These are phyloP conservation scores for Lasioglossum albipes DNA, from an alignment of 1,140 invertebrate species.

Conservation along the genomic window DNA sequence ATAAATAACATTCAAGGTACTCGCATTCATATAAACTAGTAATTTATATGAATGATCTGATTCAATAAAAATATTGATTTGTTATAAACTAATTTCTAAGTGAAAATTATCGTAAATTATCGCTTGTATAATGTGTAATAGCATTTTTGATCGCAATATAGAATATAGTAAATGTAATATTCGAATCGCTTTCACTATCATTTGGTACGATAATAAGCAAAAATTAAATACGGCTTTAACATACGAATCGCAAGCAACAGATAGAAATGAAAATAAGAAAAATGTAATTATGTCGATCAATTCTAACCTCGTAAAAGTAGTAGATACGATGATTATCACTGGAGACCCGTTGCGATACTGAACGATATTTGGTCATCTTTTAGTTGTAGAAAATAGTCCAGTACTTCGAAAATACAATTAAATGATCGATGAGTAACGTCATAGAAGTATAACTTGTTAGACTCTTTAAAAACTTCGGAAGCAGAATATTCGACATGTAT, in stretches of 20 bases:
- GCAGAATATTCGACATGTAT: slow-evolving; percentile 28
- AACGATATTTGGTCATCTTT: slow-evolving; percentile 48
- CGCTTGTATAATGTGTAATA: background rate
- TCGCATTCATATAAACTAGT: background rate
- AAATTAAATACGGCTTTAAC: background rate
- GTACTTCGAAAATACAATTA: slow-evolving; percentile 27
- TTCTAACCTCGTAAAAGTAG: slow-evolving; percentile 46
- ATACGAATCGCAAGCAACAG: background rate
- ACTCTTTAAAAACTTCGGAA: slow-evolving; percentile 16
- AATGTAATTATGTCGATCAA: slow-evolving; percentile 36
- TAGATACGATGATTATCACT: slow-evolving; percentile 34
- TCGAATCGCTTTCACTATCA: background rate
- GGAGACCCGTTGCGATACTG: slow-evolving; percentile 27
- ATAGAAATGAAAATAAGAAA: slow-evolving; percentile 7
- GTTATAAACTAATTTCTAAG: background rate
- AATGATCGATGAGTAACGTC: slow-evolving; percentile 27
- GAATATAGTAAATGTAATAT: slow-evolving; percentile 10
- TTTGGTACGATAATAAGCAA: background rate
- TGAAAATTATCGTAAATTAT: background rate
- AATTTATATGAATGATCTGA: background rate
- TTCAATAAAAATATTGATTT: background rate
- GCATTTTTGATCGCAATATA: too few species aligned
- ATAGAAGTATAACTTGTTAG: slow-evolving; percentile 8
- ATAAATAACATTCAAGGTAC: background rate
- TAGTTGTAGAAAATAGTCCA: slow-evolving; percentile 29